Conservation (phyloP, 2,888 invertebrate genomes). For the Aproaerema taeniolella region DNA sequence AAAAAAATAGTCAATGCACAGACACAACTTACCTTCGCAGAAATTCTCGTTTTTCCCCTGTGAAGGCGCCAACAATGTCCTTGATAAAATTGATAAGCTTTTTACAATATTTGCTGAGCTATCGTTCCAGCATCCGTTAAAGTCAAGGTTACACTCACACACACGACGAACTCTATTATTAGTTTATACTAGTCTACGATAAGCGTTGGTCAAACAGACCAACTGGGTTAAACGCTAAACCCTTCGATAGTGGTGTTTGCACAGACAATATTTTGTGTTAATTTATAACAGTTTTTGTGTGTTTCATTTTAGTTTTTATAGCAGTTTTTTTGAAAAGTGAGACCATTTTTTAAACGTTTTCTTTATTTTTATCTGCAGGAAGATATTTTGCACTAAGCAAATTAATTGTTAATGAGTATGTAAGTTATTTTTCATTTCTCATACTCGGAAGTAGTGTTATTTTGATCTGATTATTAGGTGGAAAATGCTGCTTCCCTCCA, state of each 20-base stretch:
- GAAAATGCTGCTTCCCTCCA: no score
- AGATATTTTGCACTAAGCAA: no score
- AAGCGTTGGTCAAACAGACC: constrained; percentile 41
- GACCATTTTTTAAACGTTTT: no score
- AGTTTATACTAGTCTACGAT: constrained; percentile 36
- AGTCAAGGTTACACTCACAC: constrained; percentile 52
- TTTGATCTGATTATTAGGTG: no score
- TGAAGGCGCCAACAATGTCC: no score
- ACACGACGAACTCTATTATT: constrained; percentile 45
- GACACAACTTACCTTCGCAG: no score
- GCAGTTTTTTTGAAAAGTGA: background rate
- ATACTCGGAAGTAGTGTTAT: no score
- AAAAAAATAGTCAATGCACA: no score
- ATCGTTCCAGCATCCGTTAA: constrained; percentile 48
- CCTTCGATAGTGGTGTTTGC: constrained; percentile 36
- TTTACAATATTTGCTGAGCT: constrained; percentile 31
- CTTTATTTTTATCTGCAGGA: no score
- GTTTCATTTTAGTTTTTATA: background rate
- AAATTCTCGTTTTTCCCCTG: no score
- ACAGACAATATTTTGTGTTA: constrained; percentile 22
- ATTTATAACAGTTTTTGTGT: background rate
- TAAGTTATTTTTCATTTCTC: no score
- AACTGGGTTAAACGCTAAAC: constrained; percentile 45
- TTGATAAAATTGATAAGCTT: background rate
- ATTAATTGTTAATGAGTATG: no score